Conservation (phyloP, 2,113 vertebrate species). For the Clarias macrocephalus region DNA sequence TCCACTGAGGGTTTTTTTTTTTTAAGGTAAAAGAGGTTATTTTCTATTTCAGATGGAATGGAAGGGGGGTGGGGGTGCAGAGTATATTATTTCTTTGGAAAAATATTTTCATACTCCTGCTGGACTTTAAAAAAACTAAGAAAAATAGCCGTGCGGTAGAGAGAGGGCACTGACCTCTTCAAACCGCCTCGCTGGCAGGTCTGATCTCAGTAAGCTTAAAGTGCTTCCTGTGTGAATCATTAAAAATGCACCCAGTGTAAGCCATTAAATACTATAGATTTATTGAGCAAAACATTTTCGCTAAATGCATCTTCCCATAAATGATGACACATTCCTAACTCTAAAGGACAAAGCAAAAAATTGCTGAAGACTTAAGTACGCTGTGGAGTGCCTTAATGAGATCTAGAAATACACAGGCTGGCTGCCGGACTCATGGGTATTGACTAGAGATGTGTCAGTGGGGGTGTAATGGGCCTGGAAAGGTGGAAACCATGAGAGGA, state of each 20-base stretch:
- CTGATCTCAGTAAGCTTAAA: slow-evolving; percentile 55
- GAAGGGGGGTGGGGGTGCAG: background rate
- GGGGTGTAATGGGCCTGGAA: slow-evolving; percentile 52
- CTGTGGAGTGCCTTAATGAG: slow-evolving; percentile 35
- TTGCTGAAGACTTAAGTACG: slow-evolving; percentile 33
- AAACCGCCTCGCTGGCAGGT: slow-evolving; percentile 38
- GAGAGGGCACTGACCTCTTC: slow-evolving; percentile 21
- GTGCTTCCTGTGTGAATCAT: slow-evolving; percentile 43
- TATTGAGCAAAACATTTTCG: slow-evolving; percentile 56
- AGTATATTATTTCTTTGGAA: slow-evolving; percentile 43
- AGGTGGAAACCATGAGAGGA: slow-evolving; percentile 47
- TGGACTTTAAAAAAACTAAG: slow-evolving; percentile 10
- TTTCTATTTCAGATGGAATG: slow-evolving; percentile 18
- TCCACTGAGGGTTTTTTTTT: slow-evolving; percentile 11
- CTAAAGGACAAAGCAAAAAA: slow-evolving; percentile 28
- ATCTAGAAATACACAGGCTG: slow-evolving; percentile 40
- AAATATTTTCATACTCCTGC: slow-evolving; percentile 45
- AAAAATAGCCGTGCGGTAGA: slow-evolving; percentile 6
- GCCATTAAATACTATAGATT: slow-evolving; percentile 60
- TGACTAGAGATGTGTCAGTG: slow-evolving; percentile 38
- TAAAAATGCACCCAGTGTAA: slow-evolving; percentile 61
- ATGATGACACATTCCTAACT: slow-evolving; percentile 37
- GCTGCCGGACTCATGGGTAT: slow-evolving; percentile 32
- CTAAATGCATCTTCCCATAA: slow-evolving; percentile 49
- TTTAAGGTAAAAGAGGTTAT: slow-evolving; percentile 32